Base-by-base conservation (phyloP, 2,888 invertebrate species). In the Melieria picta region DNA sequence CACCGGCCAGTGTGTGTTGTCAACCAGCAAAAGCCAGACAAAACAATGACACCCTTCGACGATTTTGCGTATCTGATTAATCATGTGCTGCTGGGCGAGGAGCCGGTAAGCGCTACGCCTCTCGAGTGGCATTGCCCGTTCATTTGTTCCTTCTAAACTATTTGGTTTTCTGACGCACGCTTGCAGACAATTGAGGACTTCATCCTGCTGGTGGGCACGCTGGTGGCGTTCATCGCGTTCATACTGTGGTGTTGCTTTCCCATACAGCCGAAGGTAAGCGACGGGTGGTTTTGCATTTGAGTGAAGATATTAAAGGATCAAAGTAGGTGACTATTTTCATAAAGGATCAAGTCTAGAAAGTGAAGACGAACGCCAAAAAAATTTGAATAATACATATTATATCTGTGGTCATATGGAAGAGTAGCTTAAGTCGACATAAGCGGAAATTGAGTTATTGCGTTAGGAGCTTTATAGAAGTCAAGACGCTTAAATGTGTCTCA, bases 161-260 rank as follows among this genome's bases (percentile, higher is more conserved):
- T 4, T n/a, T 4, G 10, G 47, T 10, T 10, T 16, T 9, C 47
- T 62, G 10, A 45, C 42, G 55, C 55, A 61, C 7, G 30, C 13
- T 74, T 71, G 47, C 80, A 91, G 90, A 89, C 90, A 13, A 88
- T 91, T 66, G 91, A 91, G 85, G 91, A 91, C 82, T 90, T 90
- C 77, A 90, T 91, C 75, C 82, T 91, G 65, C 85, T 91, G 58
- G 87, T 91, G 77, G 90, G 90, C 47, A 91, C 91, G 47, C 80
- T 90, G 76, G 90, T 91, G 72, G 91, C 91, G 63, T 91, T 91
- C 80, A 88, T 91, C 73, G 91, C 91, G 45, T 91, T 91, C 80
- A 88, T 91, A 72, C 83, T 91, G 46, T 91, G 91, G 91, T 91
- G 91, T 81, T 91, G 90, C 81, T 91, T 91, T 82, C 91, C 91